Conservation (phyloP, 2,888 invertebrate genomes). For the Tenthredo mesomela region DNA sequence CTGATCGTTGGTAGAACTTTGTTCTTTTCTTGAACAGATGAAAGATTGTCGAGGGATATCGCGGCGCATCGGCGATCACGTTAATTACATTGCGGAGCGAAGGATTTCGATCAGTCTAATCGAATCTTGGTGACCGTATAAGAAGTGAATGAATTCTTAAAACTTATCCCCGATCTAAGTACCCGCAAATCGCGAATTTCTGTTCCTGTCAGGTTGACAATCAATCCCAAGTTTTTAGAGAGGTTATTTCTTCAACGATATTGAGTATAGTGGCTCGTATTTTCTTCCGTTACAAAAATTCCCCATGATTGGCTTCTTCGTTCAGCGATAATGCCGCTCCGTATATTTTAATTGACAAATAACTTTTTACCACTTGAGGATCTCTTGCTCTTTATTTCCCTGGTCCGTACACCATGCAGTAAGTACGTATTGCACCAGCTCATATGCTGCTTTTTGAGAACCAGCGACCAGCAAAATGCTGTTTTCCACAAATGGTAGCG, state of each 20-base stretch:
- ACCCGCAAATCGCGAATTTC: background rate
- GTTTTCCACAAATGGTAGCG: constrained; percentile 70
- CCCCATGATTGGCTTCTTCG: constrained; percentile 48
- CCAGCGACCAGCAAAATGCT: constrained; percentile 59
- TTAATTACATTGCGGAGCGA: constrained; percentile 13
- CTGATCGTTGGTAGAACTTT: background rate
- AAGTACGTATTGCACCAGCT: constrained; percentile 46
- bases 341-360: constrained; percentile 67
- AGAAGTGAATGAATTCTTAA: constrained; percentile 20
- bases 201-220: background rate
- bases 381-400: constrained; percentile 15
- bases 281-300: constrained; percentile 50
- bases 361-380: constrained; percentile 63
- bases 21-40: background rate
- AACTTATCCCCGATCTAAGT: background rate
- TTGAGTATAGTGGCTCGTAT: background rate
- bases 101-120: constrained; percentile 14
- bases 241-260: constrained; percentile 30
- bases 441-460: constrained; percentile 52
- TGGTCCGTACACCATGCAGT: constrained; percentile 26
- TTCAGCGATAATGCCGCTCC: constrained; percentile 50
- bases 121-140: constrained; percentile 1
- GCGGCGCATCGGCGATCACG: background rate
- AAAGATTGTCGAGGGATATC: background rate
- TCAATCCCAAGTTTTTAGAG: constrained; percentile 37